phyloP scores from a whole-genome alignment of 2,888 invertebrate genomes.

The Hypomecis atomaria region DNA sequence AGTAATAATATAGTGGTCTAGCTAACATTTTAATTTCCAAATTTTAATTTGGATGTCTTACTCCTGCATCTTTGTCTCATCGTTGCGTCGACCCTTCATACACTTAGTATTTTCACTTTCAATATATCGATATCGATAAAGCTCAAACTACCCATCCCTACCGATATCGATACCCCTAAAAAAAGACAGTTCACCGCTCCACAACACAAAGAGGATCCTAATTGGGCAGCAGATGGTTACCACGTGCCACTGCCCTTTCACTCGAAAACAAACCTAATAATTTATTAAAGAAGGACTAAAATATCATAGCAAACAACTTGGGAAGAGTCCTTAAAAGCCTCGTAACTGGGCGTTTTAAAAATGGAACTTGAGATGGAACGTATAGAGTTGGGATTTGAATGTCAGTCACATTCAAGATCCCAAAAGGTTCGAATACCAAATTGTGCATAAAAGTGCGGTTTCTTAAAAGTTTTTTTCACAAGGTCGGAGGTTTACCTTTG shows the following conservation, averaged over 20 bases:
- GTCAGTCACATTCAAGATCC: slow-evolving; percentile 14
- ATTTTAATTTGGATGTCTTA: too few species aligned
- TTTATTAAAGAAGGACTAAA: slow-evolving; percentile 7
- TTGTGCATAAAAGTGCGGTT: slow-evolving; percentile 35
- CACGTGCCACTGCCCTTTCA: slow-evolving; percentile 43
- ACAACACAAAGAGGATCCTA: slow-evolving; percentile 49
- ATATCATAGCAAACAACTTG: neutral
- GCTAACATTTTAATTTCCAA: too few species aligned
- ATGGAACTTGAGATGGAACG: neutral
- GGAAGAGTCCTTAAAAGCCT: slow-evolving; percentile 1
- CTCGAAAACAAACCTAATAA: slow-evolving; percentile 29
- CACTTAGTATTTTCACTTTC: neutral
- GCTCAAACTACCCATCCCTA: slow-evolving; percentile 18
- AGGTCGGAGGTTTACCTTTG: slow-evolving; percentile 44
- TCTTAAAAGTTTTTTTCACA: slow-evolving; percentile 38
- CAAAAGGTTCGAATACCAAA: slow-evolving; percentile 38
- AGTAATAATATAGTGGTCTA: too few species aligned
- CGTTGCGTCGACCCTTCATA: too few species aligned
- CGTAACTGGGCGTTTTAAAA: neutral
- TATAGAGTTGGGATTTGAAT: slow-evolving; percentile 1
- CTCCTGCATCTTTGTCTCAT: too few species aligned
- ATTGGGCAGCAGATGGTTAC: slow-evolving; percentile 68
- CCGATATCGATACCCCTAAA: slow-evolving; percentile 34
- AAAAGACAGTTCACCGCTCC: slow-evolving; percentile 40
- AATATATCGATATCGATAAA: slow-evolving; percentile 32